Evolutionary conservation across 1,140 invertebrate genomes (phyloP), one percentile per base, ranked within the genome.

Genomic region (Sipha flava): DNA sequence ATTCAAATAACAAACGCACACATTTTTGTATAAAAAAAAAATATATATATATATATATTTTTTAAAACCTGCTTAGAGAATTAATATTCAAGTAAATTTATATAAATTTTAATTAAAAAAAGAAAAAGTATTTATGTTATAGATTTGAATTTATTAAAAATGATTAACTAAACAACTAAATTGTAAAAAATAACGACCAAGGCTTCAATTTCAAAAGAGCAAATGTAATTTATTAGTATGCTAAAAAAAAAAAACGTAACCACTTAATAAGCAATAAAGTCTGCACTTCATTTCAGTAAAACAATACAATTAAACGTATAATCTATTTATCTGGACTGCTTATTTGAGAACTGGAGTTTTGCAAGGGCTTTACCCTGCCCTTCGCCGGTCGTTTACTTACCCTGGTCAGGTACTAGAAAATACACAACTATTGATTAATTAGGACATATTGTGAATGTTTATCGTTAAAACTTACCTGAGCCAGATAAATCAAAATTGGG

Each of bases 401-500:
- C 73, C 73, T 77, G 73, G n/a, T 77, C 73, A 77, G 73, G 52
- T 77, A 77, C 73, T 77, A 77, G n/a, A 77, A 77, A 77, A 57
- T 77, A 77, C 34, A 57, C 34, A 77, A 40, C 49, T 57, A 18
- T 77, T 77, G 43, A 77, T 77, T 57, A 54, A 57, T 77, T 57
- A 54, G 34, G 49, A 77, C 52, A 59, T 59, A 40, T 6, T 29
- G 31, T 45, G 1, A 47, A 40, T 10, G 14, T 59, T 18, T 3
- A 3, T 59, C 49, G 18, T 7, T 77, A 9, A 18, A 70, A 70
- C 49, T 23, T 59, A 77, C 73, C 73, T 57, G 49, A 21, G 31
- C 52, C 73, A 77, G 73, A 37, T 59, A 77, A 18, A 59, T 77
- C 73, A 77, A 77, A 77, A 77, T 57, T 77, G 43, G 29, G n/a